phyloP scores from a whole-genome alignment of 2,113 vertebrate genomes.

The Thermophis baileyi region DNA sequence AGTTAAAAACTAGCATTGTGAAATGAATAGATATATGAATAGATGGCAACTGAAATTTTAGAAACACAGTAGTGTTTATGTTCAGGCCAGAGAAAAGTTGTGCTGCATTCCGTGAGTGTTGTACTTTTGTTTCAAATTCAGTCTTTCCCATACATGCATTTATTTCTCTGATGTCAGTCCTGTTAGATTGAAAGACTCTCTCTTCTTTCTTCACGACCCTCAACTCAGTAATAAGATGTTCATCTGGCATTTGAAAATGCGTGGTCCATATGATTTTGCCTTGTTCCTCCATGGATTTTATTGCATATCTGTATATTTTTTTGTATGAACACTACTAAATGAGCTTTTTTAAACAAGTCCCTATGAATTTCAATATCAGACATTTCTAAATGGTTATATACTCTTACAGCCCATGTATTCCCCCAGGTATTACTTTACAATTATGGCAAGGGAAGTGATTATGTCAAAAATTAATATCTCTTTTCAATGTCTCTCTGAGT shows the following conservation, averaged over 20 bases:
- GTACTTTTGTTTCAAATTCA: neutral
- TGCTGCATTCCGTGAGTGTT: neutral
- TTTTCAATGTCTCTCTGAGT: neutral
- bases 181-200: neutral
- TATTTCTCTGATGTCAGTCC: neutral
- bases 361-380: slow-evolving; percentile 20
- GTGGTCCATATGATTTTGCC: slow-evolving; percentile 10
- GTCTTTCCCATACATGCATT: neutral
- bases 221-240: slow-evolving; percentile 16
- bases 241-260: slow-evolving; percentile 16
- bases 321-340: slow-evolving; percentile 18
- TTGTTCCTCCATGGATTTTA: neutral
- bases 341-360: neutral
- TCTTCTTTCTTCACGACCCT: slow-evolving; percentile 2
- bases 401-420: neutral
- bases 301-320: neutral
- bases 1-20: neutral
- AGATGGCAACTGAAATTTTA: neutral
- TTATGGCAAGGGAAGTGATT: neutral
- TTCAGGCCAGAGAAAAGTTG: neutral
- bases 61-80: neutral
- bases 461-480: neutral
- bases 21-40: neutral
- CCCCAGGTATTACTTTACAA: neutral
- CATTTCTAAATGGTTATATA: neutral